Conservation (phyloP, 2,797 vertebrate genomes). For the Sebastes diploproa region DNA sequence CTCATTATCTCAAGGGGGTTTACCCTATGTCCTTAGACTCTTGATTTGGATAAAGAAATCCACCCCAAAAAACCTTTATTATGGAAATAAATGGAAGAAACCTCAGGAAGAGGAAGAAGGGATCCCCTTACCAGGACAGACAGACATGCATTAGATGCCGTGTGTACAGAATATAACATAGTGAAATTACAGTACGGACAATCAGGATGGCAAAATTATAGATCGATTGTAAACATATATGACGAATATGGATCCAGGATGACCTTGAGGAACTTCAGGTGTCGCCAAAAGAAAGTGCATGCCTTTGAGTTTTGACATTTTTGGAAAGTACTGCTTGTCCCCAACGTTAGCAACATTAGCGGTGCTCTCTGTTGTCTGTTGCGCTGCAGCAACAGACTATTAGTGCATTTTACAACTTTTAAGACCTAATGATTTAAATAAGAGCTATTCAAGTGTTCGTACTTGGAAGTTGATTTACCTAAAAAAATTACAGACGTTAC, state of each 20-base stretch:
- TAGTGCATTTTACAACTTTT: too few species aligned
- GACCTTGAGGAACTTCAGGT: not conserved
- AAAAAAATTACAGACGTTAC: too few species aligned
- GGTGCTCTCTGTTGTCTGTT: too few species aligned
- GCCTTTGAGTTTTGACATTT: not conserved
- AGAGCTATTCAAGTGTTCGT: too few species aligned
- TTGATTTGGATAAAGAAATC: too few species aligned
- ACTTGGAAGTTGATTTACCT: too few species aligned
- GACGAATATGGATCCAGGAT: not conserved
- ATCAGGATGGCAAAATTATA: not conserved
- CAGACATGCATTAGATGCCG: not conserved
- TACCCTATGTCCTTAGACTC: too few species aligned
- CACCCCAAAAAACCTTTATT: rapidly evolving
- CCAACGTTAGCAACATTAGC: too few species aligned
- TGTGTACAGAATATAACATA: not conserved
- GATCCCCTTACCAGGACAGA: not conserved
- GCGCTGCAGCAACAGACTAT: too few species aligned
- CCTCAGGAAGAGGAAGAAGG: too few species aligned
- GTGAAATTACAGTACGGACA: not conserved
- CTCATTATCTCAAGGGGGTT: too few species aligned
- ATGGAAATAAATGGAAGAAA: not conserved
- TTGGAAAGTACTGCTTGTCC: not conserved
- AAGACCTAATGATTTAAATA: too few species aligned
- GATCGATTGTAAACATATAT: not conserved
- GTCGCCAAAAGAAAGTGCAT: not conserved